These are phyloP conservation scores for Siniperca scherzeri DNA, from an alignment of 2,797 vertebrate genomes.

Conservation along the genomic window DNA sequence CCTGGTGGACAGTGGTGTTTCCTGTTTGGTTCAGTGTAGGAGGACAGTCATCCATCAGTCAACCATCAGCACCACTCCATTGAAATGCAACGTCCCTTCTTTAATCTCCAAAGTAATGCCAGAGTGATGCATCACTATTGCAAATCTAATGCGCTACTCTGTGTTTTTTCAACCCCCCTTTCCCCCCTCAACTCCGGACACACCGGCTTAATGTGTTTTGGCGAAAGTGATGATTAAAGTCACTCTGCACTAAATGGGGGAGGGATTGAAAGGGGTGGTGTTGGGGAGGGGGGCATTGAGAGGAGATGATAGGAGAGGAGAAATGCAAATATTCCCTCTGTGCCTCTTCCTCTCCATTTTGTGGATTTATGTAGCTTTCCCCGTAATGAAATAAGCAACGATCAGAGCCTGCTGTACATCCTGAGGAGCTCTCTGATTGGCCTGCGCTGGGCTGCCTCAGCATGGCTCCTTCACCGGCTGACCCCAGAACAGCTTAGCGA, in stretches of 20 bases:
- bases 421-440: conserved; percentile 73
- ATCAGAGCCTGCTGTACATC: conserved; percentile 78
- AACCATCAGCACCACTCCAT: conserved; percentile 73
- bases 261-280: conserved; percentile 71
- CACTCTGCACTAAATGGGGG: conserved; percentile 83
- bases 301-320: conserved; percentile 74
- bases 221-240: conserved; percentile 89
- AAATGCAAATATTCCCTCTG: conserved; percentile 85
- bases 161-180: conserved; percentile 67
- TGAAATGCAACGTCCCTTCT: conserved; percentile 85
- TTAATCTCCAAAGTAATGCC: conserved; percentile 88
- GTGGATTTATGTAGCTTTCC: conserved; percentile 86
- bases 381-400: conserved; percentile 86
- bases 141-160: conserved; percentile 84
- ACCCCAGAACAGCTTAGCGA: conserved; percentile 74
- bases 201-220: conserved; percentile 87
- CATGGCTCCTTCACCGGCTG: conserved; percentile 69
- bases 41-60: conserved; percentile 80
- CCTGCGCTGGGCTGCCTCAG: conserved; percentile 55
- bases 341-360: conserved; percentile 82
- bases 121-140: conserved; percentile 86
- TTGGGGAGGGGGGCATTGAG: conserved; percentile 50
- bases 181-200: conserved; percentile 78
- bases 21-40: conserved; percentile 43
- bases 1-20: conserved; percentile 42